A percentile compares a stretch with the other conserved stretches of the same genome.
These are phyloP conservation scores for Stichopus horrens DNA, from an alignment of 53 echinoderm and acorn worm genomes.

Conservation along the genomic window DNA sequence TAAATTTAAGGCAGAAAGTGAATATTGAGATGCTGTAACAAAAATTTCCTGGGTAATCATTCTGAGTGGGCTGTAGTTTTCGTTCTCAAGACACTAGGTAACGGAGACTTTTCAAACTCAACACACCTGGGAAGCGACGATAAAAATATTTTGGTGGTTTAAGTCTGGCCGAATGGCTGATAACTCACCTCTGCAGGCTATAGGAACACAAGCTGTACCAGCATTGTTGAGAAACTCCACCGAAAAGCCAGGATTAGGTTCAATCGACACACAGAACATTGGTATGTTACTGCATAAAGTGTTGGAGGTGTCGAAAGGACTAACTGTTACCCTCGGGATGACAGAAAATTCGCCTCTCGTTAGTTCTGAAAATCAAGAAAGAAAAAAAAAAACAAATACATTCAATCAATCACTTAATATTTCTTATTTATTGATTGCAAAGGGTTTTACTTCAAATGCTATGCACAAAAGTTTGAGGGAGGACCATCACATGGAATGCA, in stretches of 20 bases:
- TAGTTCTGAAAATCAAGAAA: background rate
- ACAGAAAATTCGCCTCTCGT: background rate
- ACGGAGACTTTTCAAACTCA: too few species aligned
- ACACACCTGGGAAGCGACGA: background rate
- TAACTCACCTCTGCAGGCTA: conserved; percentile 18
- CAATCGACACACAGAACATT: conserved; percentile 19
- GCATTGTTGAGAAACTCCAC: background rate
- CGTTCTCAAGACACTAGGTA: too few species aligned
- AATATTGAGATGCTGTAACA: background rate
- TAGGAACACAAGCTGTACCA: conserved; percentile 19
- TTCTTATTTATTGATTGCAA: background rate
- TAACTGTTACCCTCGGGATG: background rate
- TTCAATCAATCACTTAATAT: background rate
- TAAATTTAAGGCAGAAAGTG: background rate
- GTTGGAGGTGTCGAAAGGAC: background rate
- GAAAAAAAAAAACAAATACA: background rate
- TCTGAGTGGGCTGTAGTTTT: too few species aligned
- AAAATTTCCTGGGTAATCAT: background rate
- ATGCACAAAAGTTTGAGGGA: too few species aligned
- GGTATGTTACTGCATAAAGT: conserved; percentile 5
- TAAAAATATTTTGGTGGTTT: background rate
- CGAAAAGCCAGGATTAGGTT: background rate
- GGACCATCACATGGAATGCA: too few species aligned
- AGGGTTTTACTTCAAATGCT: background rate
- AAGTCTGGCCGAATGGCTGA: background rate